Evolutionary conservation across 2,797 vertebrate species (phyloP), one percentile per base, ranked within the genome.

Genomic region (Lophius americanus): DNA sequence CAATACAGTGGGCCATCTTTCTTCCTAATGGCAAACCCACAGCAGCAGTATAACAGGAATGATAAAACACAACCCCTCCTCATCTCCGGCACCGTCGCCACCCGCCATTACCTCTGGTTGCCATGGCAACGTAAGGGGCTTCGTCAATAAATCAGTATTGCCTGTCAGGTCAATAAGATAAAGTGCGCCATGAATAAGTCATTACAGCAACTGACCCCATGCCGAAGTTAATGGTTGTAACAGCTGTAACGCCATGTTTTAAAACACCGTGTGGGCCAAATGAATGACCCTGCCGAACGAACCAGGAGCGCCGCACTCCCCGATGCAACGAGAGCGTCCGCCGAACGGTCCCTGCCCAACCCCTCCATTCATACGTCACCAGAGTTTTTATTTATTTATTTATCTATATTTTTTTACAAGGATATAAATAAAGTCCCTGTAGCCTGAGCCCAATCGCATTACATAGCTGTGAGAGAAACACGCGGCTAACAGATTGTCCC

Each of bases 371-470:
- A 90, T 63, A 79, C 77, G 86, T 84, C 91, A 79, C 64, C 58
- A 87, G 93, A 86, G 58, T 86, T 95, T 66, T 63, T 23, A 23
- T 23, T 23, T 23, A 23, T 23, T 23, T 23, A 23, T 23, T 23
- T 23, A 23, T 23, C 2, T 23, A 23, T 23, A 1, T 55, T 93
- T 78, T 81, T 76, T 72, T 55, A 81, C 70, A 91, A 91, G 89
- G 93, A 93, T 95, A 96, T 94, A 96, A 95, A 96, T 95, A 93
- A 95, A 95, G 84, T 88, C 88, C 84, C 90, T 86, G 89, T 85
- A 63, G 92, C 51, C 75, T 76, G 87, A 90, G 88, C 92, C 85
- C 93, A 74, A 86, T 94, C 51, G 69, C 93, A 93, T 95, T 91
- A 92, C 93, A 93, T 86, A 85, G 91, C 94, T 95, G 94, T 93